Base-by-base conservation (phyloP, 2,113 vertebrate species). In the Catharus fuscescens region DNA sequence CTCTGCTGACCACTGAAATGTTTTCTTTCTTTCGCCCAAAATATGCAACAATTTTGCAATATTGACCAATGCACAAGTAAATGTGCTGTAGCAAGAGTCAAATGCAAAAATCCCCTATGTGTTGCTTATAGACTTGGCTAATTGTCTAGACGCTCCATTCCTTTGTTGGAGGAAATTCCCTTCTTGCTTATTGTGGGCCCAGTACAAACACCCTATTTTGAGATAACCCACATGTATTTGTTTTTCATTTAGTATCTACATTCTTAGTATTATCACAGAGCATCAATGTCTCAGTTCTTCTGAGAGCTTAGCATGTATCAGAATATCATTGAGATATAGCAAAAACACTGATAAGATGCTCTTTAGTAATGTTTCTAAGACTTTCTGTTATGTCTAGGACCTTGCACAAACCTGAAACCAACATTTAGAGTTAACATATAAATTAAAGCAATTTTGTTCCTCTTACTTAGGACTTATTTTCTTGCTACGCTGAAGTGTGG, bases 21-120 rank as follows among this genome's bases (percentile, higher is more conserved):
- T 86, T 92, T 93, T 92, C n/a, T 82, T 93, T 84, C 79, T 93
- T 76, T 95, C 54, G 61, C 31, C 6, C 67, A 70, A 69, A 77
- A 36, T 45, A 36, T 25, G 59, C 31, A 90, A 80, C 17, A 24
- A 10, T 92, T 80, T 88, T 83, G 72, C 71, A 93, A 26, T 73
- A 61, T 50, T 86, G 76, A 86, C 76, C 47, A 86, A 50, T 0
- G 6, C 25, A 65, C 36, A 83, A 83, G n/a, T 57, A 57, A 89
- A 61, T 0, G 0, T 56, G 11, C 20, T 79, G 57, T 29, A 76
- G 40, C 47, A 86, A 56, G 17, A 80, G 40, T 31, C 18, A 78
- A 87, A 92, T 53, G 50, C 53, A 72, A 67, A 93, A 86, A 80
- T 72, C 53, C 62, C 91, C 40, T 48, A 3, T 40, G 31, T 40